These are phyloP conservation scores for Chelon labrosus DNA, from an alignment of 2,797 vertebrate species.

Conservation along the genomic window DNA sequence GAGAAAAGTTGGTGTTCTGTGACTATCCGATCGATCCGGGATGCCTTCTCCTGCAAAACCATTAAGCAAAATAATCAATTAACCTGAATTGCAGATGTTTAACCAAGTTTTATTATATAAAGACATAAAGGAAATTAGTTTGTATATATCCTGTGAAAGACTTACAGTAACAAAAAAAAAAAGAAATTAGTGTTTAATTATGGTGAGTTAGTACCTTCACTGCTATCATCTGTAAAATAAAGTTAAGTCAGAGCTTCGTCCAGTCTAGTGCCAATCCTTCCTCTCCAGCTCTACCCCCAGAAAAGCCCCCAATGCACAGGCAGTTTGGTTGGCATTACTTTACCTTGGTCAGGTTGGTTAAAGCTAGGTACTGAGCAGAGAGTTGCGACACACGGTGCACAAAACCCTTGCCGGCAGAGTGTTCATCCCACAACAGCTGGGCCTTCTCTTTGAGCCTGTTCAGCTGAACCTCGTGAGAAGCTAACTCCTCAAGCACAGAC, in stretches of 20 bases:
- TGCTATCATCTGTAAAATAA: constrained; percentile 43
- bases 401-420: constrained; percentile 95
- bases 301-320: constrained; percentile 83
- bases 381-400: constrained; percentile 95
- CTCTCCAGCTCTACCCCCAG: constrained; percentile 64
- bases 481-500: constrained; percentile 97
- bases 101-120: constrained; percentile 16
- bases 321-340: constrained; percentile 79
- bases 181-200: constrained; percentile 32
- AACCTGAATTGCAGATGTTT: constrained; percentile 6
- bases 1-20: constrained; percentile 94
- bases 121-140: constrained; percentile 4
- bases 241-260: constrained; percentile 47
- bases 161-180: constrained; percentile 37
- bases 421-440: constrained; percentile 93
- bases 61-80: background rate
- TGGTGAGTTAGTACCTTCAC: constrained; percentile 43
- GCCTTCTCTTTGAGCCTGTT: constrained; percentile 95
- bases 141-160: constrained; percentile 7
- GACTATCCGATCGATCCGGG: constrained; percentile 92
- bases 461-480: constrained; percentile 93
- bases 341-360: constrained; percentile 98
- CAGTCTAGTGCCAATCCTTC: constrained; percentile 58
- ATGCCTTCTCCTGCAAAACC: constrained; percentile 91
- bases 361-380: constrained; percentile 94